Evolutionary conservation across 2,113 vertebrate species (phyloP), one percentile per base, ranked within the genome.

Genomic region (Pungitius pungitius): DNA sequence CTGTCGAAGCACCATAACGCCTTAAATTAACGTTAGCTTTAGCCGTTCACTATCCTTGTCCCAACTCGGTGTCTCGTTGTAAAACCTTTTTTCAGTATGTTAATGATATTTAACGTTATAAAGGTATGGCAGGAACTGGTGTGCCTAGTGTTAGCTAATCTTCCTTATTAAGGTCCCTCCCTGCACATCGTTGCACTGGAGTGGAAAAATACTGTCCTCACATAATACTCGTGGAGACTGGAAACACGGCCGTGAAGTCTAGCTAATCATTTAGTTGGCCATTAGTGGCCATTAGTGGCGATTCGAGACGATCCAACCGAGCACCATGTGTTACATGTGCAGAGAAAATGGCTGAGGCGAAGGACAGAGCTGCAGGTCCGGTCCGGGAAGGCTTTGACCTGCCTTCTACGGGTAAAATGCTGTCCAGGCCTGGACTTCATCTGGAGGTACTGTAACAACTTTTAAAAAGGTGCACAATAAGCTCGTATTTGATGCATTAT

Each of bases 361-460:
- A 27, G n/a, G 13, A 35, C 7, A 10, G 45, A 15, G 11, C 20
- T 24, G 30, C 45, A 14, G 45, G 33, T 13, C 12, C n/a, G 26
- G 1, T 5, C 6, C 6, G 30, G 61, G 26, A 49, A 18, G 37
- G 33, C 47, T 8, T 11, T 6, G 42, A 70, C 15, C 35, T 37
- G 18, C 20, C 2, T 11, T 14, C 18, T 13, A 0, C 27, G 24
- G 24, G 30, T 37, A 30, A 5, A 27, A 51, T 14, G 42, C 55
- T n/a, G 13, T 7, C n/a, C 40, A 24, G 17, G 33, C 33, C 4
- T 2, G 64, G 22, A n/a, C 15, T 27, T 13, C 22, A 22, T 27
- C 43, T 60, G 57, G 45, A 72, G 69, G 69, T 72, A 39, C 9
- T 45, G n/a, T 9, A 63, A 7, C 52, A 10, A 14, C 6, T 64